These are phyloP conservation scores for Promerops cafer DNA, from an alignment of 2,113 vertebrate species.

Conservation along the genomic window DNA sequence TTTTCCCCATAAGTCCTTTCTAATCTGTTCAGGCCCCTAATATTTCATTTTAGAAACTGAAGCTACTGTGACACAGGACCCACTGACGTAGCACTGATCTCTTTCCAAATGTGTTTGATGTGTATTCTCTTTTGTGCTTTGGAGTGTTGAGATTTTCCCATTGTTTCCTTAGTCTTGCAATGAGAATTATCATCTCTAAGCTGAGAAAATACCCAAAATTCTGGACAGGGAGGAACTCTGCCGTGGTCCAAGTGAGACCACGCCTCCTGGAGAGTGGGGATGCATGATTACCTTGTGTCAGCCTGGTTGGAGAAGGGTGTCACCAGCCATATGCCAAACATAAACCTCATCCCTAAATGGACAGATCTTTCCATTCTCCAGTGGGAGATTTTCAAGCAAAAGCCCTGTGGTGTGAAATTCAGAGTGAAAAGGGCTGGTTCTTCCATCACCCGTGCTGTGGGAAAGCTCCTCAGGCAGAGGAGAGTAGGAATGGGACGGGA, in stretches of 20 bases:
- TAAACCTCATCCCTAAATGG: background rate
- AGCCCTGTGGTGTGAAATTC: background rate
- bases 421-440: background rate
- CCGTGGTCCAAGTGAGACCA: background rate
- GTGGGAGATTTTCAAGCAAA: background rate
- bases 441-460: background rate
- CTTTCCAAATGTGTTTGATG: background rate
- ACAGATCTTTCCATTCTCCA: background rate
- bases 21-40: background rate
- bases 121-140: background rate
- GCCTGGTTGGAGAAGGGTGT: background rate
- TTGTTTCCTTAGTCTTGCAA: background rate
- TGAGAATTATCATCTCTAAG: background rate
- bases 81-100: background rate
- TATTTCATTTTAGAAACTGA: conserved; percentile 33
- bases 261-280: background rate
- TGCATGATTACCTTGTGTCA: background rate
- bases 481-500: background rate
- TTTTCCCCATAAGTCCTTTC: conserved; percentile 10
- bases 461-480: background rate
- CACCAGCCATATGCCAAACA: background rate
- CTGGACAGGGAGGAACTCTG: background rate
- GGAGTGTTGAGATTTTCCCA: background rate
- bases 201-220: background rate
- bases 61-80: background rate